Conservation (phyloP, 2,888 invertebrate genomes). For the Temnothorax ravouxi region DNA sequence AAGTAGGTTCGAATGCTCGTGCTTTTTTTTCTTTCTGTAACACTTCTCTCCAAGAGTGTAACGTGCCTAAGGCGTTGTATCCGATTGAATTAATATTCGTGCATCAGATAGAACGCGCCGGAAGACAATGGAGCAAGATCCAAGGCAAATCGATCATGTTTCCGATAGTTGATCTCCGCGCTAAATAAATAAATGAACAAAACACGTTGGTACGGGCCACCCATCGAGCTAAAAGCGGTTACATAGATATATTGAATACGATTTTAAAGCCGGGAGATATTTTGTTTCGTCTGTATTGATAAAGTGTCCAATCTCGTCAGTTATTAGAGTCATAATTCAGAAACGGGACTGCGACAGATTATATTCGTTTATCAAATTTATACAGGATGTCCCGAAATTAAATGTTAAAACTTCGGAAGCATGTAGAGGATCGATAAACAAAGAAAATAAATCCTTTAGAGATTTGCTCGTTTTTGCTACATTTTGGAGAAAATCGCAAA, state of each 20-base stretch:
- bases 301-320: conserved; percentile 15
- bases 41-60: conserved; percentile 26
- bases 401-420: too few species aligned
- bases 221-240: conserved; percentile 41
- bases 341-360: not conserved
- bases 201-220: conserved; percentile 44
- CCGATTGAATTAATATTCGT: conserved; percentile 75
- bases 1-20: not conserved
- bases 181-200: conserved; percentile 53
- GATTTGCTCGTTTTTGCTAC: too few species aligned
- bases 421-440: too few species aligned
- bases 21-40: conserved; percentile 9
- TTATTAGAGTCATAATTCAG: conserved; percentile 30
- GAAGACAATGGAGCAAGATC: conserved; percentile 67
- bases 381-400: too few species aligned
- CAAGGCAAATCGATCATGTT: conserved; percentile 51
- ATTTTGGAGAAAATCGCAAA: too few species aligned
- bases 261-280: conserved; percentile 8
- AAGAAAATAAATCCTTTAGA: too few species aligned
- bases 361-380: not conserved
- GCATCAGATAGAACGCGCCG: conserved; percentile 64
- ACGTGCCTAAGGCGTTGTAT: conserved; percentile 33
- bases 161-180: conserved; percentile 39
- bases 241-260: conserved; percentile 33
- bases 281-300: conserved; percentile 2